A percentile compares a stretch with the other conserved stretches of the same genome.
These are phyloP conservation scores for Amia ocellicauda DNA, from an alignment of 2,113 vertebrate genomes.

Conservation along the genomic window DNA sequence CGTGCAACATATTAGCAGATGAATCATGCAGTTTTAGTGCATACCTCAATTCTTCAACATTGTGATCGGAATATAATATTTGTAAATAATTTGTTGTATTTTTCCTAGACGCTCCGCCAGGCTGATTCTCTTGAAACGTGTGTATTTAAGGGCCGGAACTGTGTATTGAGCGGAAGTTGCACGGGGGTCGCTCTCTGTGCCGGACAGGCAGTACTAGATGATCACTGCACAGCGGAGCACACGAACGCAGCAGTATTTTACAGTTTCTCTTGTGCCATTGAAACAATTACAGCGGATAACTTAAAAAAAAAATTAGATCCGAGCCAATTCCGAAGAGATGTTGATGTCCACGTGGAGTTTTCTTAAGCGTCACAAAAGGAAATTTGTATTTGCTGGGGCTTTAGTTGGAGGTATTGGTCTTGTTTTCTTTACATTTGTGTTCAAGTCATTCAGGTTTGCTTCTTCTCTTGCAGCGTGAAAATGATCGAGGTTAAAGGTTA, in stretches of 20 bases:
- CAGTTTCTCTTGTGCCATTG: not conserved
- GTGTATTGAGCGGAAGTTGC: not conserved
- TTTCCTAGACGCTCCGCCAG: no score
- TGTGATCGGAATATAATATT: no score
- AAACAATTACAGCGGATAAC: not conserved
- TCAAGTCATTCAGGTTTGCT: not conserved
- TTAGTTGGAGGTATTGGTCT: slow-evolving; percentile 74
- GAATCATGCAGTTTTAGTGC: no score
- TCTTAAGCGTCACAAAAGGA: slow-evolving; percentile 88
- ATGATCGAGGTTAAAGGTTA: not conserved
- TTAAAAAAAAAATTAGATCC: not conserved
- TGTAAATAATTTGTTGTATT: no score
- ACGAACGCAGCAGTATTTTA: not conserved
- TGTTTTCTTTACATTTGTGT: slow-evolving; percentile 2
- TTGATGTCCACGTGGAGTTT: slow-evolving; percentile 84
- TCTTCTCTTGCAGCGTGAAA: not conserved
- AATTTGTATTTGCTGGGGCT: slow-evolving; percentile 82
- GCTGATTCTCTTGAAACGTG: no score
- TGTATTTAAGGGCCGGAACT: slow-evolving; percentile 7
- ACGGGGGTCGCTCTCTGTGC: slow-evolving; percentile 45
- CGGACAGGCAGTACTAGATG: slow-evolving; percentile 34
- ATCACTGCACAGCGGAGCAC: slow-evolving; percentile 14
- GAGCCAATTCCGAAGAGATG: slow-evolving; percentile 56
- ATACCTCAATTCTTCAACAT: no score
- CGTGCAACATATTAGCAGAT: no score